A percentile compares a stretch with the other conserved stretches of the same genome.
These are phyloP conservation scores for Todiramphus chloris DNA, from an alignment of 2,113 vertebrate species.

Conservation along the genomic window DNA sequence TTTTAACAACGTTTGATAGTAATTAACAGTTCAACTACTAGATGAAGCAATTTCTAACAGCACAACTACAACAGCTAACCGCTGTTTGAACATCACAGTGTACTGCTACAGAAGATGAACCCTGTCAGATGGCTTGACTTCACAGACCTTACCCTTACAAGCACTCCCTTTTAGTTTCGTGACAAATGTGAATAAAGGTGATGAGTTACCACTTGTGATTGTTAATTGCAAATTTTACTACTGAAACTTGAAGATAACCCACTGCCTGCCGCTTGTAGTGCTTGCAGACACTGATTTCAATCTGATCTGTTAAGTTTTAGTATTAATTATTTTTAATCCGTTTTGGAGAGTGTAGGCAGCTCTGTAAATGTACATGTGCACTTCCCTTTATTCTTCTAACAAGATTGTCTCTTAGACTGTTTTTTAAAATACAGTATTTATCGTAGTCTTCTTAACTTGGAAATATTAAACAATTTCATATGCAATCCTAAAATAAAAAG, in stretches of 20 bases:
- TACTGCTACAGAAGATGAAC: background rate
- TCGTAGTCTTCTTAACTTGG: background rate
- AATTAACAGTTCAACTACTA: background rate
- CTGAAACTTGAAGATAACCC: conserved; percentile 50
- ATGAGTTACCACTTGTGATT: background rate
- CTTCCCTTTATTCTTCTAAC: conserved; percentile 3
- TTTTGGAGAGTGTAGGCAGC: background rate
- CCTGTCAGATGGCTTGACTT: background rate
- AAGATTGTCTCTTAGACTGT: background rate
- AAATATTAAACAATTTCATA: background rate
- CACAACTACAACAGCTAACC: background rate
- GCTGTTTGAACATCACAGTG: background rate
- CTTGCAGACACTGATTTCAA: conserved; percentile 36
- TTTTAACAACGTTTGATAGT: conserved; percentile 11
- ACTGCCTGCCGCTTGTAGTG: conserved; percentile 50
- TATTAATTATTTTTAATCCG: background rate
- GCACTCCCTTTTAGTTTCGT: background rate
- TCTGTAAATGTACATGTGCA: background rate
- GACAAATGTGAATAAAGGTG: background rate
- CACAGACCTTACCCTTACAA: background rate
- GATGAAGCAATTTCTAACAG: background rate
- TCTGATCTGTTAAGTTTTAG: background rate
- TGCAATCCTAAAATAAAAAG: background rate
- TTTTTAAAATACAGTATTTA: background rate
- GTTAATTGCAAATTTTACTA: conserved; percentile 46